A percentile compares a stretch with the other conserved stretches of the same genome.
These are phyloP conservation scores for Ammospiza caudacuta DNA, from an alignment of 2,113 vertebrate species.

Conservation along the genomic window DNA sequence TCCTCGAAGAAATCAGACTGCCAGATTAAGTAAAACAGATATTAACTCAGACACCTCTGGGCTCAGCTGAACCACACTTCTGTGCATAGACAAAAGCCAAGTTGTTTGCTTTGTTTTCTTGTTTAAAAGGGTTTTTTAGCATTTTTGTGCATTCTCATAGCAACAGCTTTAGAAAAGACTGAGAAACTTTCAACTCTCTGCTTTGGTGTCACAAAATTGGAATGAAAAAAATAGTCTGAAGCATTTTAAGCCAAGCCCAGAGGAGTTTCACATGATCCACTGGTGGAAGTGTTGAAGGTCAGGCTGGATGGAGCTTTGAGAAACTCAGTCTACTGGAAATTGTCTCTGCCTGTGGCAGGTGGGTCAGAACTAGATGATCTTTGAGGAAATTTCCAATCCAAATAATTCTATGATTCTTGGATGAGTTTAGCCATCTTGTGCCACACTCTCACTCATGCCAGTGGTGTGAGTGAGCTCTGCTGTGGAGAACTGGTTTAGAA, in stretches of 20 bases:
- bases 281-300: not conserved
- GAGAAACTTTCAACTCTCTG: not conserved
- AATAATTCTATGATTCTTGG: not conserved
- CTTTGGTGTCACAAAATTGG: not conserved
- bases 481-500: not conserved
- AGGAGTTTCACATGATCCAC: not conserved
- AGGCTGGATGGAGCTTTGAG: not conserved
- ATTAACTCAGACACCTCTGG: not conserved
- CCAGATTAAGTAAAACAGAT: not conserved
- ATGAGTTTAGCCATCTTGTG: not conserved
- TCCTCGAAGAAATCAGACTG: not conserved
- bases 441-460: accelerated
- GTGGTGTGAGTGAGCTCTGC: not conserved
- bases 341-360: not conserved
- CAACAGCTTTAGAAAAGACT: not conserved
- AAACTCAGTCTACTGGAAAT: not conserved
- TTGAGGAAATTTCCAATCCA: not conserved
- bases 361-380: not conserved
- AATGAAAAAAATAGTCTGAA: not conserved
- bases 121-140: not conserved
- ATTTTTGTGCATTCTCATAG: not conserved
- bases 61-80: not conserved
- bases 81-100: not conserved
- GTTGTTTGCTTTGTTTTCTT: not conserved
- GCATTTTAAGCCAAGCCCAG: not conserved